Conservation (phyloP, 2,113 vertebrate genomes). For the Rhynchomys soricoides region DNA sequence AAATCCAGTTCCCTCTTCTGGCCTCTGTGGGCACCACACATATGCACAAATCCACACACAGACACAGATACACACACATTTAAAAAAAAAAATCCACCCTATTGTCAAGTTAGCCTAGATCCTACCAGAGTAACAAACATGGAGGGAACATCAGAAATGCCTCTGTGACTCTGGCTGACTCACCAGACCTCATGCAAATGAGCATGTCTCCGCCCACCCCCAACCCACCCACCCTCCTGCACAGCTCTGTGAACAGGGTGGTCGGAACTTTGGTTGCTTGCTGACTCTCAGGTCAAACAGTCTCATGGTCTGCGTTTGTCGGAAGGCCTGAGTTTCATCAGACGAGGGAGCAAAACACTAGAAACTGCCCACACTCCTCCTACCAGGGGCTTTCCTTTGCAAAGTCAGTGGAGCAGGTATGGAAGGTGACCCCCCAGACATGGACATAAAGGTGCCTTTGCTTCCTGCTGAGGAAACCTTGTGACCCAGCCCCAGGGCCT, state of each 20-base stretch:
- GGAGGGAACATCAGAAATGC: background rate
- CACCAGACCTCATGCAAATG: background rate
- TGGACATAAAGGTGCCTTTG: background rate
- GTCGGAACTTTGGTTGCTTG: background rate
- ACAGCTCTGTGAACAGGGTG: background rate
- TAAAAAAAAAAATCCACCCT: background rate
- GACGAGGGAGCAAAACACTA: background rate
- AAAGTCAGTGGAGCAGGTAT: background rate
- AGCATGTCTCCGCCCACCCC: background rate
- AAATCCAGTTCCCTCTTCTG: background rate
- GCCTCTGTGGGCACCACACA: background rate
- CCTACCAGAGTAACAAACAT: background rate
- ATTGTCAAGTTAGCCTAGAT: background rate
- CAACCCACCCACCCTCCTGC: background rate
- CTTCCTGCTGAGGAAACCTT: background rate
- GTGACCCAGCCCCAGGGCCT: background rate
- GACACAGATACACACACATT: background rate
- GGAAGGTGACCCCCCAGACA: background rate
- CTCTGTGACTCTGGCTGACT: background rate
- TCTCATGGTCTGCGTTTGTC: background rate
- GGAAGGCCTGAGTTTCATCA: background rate
- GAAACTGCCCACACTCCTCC: background rate
- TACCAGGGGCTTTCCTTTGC: background rate
- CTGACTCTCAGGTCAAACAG: background rate
- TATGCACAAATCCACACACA: background rate